Base-by-base conservation (phyloP, 2,113 vertebrate genomes). In the Anoplopoma fimbria region DNA sequence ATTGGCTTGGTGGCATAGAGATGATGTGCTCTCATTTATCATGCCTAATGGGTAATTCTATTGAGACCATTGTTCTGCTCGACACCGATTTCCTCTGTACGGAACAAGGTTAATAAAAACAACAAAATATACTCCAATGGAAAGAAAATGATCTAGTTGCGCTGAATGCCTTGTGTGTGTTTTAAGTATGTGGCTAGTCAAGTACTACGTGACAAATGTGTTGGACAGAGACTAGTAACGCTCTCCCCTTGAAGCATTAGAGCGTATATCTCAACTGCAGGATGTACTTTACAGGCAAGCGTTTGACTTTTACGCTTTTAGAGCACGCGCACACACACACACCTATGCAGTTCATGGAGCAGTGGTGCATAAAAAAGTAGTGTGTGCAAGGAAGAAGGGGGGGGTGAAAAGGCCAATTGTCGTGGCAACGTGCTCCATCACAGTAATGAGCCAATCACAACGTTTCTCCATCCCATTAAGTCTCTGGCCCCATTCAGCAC, bases 361-460 rank as follows among this genome's bases (percentile, higher is more conserved):
- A 76, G 69, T 27, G 77, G 69, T 61, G 86, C 86, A 85, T 84
- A 78, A 79, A 86, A 57, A 91, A 86, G 68, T 68, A 83, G 81
- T 77, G 76, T 85, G 73, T 55, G 81, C 53, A 82, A 61, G 62
- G 76, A 65, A 38, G 65, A 62, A 38, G 65, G 70, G 62, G 29
- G 53, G 74, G 89, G 82, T 79, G 80, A 91, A 91, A 87, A 93
- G 93, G 93, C 91, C 91, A 93, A 89, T 84, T 81, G 87, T 78
- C 51, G 84, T 65, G 87, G 88, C 91, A 91, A 92, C 82, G 82
- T 91, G 91, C 93, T 94, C 91, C 92, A 94, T 94, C 93, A 93
- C 91, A 90, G 86, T 94, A 94, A 94, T 93, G 93, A 94, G 91
- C 92, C 93, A 94, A 93, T 94, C 92, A 92, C 85, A 92, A 90